A percentile compares a stretch with the other conserved stretches of the same genome.
Conservation (phyloP, 2,888 invertebrate genomes). For the Isoperla grammatica region DNA sequence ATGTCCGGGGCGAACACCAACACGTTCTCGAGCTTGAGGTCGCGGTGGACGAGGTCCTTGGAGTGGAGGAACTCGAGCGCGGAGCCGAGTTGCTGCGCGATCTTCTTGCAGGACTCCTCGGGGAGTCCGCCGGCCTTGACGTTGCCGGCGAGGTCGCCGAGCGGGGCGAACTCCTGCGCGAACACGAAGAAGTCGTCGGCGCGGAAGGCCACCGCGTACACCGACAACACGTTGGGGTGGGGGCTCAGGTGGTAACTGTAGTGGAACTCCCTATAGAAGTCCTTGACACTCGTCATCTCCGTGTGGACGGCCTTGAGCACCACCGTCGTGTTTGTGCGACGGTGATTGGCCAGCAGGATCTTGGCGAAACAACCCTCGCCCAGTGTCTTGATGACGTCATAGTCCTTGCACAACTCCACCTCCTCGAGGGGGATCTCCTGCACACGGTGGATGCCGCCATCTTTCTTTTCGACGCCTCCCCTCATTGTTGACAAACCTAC, state of each 20-base stretch:
- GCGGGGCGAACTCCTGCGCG: constrained; percentile 66
- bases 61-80: constrained; percentile 76
- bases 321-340: constrained; percentile 55
- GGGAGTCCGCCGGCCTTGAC: constrained; percentile 56
- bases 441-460: constrained; percentile 45
- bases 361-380: constrained; percentile 66
- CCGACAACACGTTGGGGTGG: constrained; percentile 69
- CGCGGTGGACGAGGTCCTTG: constrained; percentile 67
- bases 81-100: constrained; percentile 62
- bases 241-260: constrained; percentile 72
- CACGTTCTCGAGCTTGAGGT: constrained; percentile 67
- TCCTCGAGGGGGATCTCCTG: constrained; percentile 49
- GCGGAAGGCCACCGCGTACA: constrained; percentile 65
- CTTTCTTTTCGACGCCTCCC: background rate
- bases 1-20: constrained; percentile 64
- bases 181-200: constrained; percentile 54
- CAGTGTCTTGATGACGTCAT: constrained; percentile 57
- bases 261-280: constrained; percentile 71
- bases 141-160: constrained; percentile 60
- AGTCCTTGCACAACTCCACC: constrained; percentile 53
- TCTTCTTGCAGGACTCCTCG: constrained; percentile 56
- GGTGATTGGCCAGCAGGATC: constrained; percentile 56
- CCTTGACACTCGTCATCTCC: constrained; percentile 52
- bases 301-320: constrained; percentile 63
- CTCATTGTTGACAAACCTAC: background rate